Base-by-base conservation (phyloP, 1,140 invertebrate genomes). In the Lutraria rhynchaena region DNA sequence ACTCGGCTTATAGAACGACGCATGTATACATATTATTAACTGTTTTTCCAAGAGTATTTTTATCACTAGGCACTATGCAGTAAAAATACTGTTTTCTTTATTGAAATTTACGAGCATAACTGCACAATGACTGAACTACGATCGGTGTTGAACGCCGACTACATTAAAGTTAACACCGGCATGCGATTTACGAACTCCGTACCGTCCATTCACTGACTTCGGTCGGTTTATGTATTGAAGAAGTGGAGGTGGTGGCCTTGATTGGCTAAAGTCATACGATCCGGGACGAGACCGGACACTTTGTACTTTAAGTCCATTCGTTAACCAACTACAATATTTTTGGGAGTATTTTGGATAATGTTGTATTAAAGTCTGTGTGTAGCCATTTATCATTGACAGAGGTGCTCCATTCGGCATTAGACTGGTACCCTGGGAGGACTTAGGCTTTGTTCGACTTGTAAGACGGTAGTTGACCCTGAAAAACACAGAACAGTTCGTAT, bases 261-360 rank as follows among this genome's bases (percentile, higher is more conserved):
- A 46, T 44, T 77, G 65, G 31, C 35, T 77, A 37, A 70, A 60
- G 7, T 69, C 46, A 17, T 46, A 4, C 11, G 37, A 19, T 17
- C 35, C 33, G 19, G n/a, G 69, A 37, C 49, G 31, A 24, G 51
- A 27, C 29, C 69, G 67, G 53, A 81, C 49, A 31, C 78, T 81
- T 55, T 81, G 78, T 0, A 81, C 78, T 73, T 81, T 81, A n/a
- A 81, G 61, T 24, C 78, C 78, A 65, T 55, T 57, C 19, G 78
- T 81, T 0, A 81, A 57, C 78, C 78, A 81, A 27, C 37, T 73
- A 44, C 57, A 35, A 44, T 81, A 81, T 65, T 51, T 73, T 46
- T 73, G 78, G 4, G 69, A 53, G 69, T 81, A 81, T 29, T 65
- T 70, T n/a, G 69, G 78, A n/a, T 51, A 53, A n/a, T 61, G 33